Evolutionary conservation across 2,797 vertebrate species (phyloP).

Genomic region (Sebastes diploproa): DNA sequence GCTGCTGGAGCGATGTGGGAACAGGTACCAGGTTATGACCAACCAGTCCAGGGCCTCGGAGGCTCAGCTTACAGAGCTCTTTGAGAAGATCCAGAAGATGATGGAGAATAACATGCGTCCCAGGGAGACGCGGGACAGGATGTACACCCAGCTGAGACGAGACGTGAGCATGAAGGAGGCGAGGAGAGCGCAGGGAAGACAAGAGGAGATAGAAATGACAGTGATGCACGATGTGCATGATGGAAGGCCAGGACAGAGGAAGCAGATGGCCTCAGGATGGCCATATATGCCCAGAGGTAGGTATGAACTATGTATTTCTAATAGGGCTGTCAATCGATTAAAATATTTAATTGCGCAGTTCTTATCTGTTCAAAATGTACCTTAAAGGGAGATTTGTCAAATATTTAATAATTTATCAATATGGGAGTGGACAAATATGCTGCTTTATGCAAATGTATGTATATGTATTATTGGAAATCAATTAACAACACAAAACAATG

Average conservation of each 20-base stretch:
- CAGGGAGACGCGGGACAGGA: neutral
- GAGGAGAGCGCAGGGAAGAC: neutral
- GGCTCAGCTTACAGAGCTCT: conserved; percentile 15
- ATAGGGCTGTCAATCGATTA: too few species aligned
- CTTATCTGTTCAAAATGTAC: too few species aligned
- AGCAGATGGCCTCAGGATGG: neutral
- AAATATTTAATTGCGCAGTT: too few species aligned
- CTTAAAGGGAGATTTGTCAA: too few species aligned
- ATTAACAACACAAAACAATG: too few species aligned
- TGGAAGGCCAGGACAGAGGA: neutral
- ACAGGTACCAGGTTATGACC: conserved; percentile 47
- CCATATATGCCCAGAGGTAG: neutral
- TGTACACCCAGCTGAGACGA: conserved; percentile 11
- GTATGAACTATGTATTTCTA: neutral
- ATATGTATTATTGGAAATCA: too few species aligned
- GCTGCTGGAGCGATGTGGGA: conserved; percentile 59
- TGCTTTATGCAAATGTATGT: too few species aligned
- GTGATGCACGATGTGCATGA: neutral
- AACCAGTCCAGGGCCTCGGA: neutral
- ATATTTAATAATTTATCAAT: too few species aligned
- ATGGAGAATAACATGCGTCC: neutral
- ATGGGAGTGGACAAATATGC: too few species aligned
- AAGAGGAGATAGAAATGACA: neutral
- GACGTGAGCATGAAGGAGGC: neutral
- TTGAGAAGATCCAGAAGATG: conserved; percentile 41